Evolutionary conservation across 2,797 vertebrate species (phyloP), one percentile per base, ranked within the genome.

Genomic region (Anguilla pacifica): DNA sequence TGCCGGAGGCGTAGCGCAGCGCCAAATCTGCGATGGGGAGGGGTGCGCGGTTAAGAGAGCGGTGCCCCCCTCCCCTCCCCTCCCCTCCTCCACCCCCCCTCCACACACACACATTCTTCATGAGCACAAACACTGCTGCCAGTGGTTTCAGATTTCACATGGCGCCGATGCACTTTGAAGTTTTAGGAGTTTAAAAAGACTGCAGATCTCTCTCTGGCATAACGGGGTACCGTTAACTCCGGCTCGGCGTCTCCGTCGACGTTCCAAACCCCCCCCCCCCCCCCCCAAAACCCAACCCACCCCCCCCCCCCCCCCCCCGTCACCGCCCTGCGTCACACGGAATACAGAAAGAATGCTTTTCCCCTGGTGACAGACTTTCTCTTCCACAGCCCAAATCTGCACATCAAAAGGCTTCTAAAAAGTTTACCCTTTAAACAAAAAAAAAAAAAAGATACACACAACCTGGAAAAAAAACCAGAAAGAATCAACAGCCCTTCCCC

Each of bases 1-100:
- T 99, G 88, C 97, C 98, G 6, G 95, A 94, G 0, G 97, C 98
- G 91, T 98, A 98, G 89, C 98, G 97, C 94, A 99, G 97, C 0
- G 97, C 96, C 31, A 97, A 97, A 82, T 99, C 98, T 97, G 96
- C 85, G 2, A 88, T 6, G 22, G 35, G 39, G 25, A 51, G 81
- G 22, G 81, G 17, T 82, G 43, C 43, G 28, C 1, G 28, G 51
- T 13, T 28, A 28, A 61, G 59, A 61, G 15, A 61, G 51, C 51
- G 2, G 13, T 53, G 51, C 10, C 6, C 11, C 7, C 11, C 7
- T 10, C 0, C 51, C 11, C 10, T 0, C 51, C 11, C 2, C 39
- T 2, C 39, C 39, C 39, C n/a, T n/a, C n/a, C n/a, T n/a, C n/a
- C n/a, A n/a, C 35, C 35, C 35, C 35, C 55, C 55, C 7, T 22